phyloP scores from a whole-genome alignment of 2,113 vertebrate species.

The Cariama cristata region DNA sequence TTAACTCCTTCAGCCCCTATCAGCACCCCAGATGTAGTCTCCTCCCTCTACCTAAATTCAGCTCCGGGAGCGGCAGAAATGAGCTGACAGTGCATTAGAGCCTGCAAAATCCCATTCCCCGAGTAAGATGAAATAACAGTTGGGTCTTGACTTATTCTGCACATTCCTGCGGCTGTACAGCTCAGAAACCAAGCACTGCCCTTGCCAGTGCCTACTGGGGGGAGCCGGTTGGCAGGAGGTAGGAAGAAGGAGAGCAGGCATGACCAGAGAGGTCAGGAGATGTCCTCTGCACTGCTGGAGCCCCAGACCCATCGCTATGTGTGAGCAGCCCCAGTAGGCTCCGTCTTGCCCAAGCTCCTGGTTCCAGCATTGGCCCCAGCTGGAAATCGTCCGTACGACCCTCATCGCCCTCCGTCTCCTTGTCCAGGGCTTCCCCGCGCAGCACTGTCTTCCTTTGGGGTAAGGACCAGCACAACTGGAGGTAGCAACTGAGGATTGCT shows the following conservation, averaged over 20 bases:
- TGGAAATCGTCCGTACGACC: rapidly evolving
- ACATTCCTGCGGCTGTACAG: neutral
- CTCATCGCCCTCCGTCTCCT: neutral
- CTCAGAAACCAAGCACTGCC: neutral
- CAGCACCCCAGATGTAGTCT: neutral
- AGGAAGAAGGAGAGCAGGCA: neutral
- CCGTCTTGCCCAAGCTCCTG: neutral
- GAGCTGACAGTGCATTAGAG: neutral
- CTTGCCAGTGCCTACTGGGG: neutral
- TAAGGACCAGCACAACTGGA: neutral
- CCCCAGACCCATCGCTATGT: neutral
- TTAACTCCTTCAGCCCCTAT: neutral
- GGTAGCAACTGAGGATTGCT: neutral
- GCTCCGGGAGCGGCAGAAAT: neutral
- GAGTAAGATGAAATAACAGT: neutral
- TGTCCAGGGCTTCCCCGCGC: neutral
- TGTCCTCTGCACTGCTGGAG: neutral
- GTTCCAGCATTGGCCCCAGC: neutral
- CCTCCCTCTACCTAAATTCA: neutral
- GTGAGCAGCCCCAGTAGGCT: neutral
- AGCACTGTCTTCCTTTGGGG: neutral
- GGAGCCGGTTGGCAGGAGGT: neutral
- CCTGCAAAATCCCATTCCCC: neutral
- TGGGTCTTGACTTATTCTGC: neutral
- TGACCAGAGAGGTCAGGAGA: neutral